phyloP scores from a whole-genome alignment of 2,888 invertebrate genomes.

The Diogma glabrata region DNA sequence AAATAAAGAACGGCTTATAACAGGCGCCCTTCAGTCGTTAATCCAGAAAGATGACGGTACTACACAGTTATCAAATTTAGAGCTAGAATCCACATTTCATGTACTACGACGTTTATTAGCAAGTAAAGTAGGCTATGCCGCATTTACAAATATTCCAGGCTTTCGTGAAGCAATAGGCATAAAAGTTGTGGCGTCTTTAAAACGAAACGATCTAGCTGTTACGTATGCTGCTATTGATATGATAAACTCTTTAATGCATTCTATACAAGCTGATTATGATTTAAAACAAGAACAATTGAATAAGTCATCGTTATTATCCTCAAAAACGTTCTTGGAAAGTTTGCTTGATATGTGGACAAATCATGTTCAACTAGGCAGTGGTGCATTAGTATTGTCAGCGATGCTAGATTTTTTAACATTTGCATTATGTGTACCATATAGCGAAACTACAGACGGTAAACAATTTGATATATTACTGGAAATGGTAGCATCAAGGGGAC shows the following conservation, averaged over 20 bases:
- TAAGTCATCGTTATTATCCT: constrained; percentile 88
- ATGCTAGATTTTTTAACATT: constrained; percentile 98
- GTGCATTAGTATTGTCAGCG: constrained; percentile 90
- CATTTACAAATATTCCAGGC: constrained; percentile 80
- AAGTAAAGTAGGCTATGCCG: constrained; percentile 95
- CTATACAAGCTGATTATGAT: constrained; percentile 95
- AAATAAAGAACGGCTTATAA: constrained; percentile 95
- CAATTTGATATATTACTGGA: constrained; percentile 88
- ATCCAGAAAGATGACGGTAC: constrained; percentile 60
- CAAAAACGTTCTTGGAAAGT: constrained; percentile 82
- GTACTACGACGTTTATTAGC: constrained; percentile 86
- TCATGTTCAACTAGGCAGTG: constrained; percentile 86
- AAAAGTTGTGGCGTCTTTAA: constrained; percentile 82
- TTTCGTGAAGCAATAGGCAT: constrained; percentile 92
- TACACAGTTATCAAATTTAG: constrained; percentile 47
- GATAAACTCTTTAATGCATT: constrained; percentile 95
- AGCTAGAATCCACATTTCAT: constrained; percentile 92
- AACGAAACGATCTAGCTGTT: constrained; percentile 77
- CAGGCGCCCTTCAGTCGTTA: constrained; percentile 76
- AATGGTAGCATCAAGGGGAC: constrained; percentile 86
- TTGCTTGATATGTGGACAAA: constrained; percentile 88
- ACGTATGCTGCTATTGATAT: constrained; percentile 96
- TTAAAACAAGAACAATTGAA: constrained; percentile 95
- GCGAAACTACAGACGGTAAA: constrained; percentile 96
- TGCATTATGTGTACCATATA: constrained; percentile 95